Evolutionary conservation across 1,140 invertebrate species (phyloP), one percentile per base, ranked within the genome.

Genomic region (Drosophila eugracilis): DNA sequence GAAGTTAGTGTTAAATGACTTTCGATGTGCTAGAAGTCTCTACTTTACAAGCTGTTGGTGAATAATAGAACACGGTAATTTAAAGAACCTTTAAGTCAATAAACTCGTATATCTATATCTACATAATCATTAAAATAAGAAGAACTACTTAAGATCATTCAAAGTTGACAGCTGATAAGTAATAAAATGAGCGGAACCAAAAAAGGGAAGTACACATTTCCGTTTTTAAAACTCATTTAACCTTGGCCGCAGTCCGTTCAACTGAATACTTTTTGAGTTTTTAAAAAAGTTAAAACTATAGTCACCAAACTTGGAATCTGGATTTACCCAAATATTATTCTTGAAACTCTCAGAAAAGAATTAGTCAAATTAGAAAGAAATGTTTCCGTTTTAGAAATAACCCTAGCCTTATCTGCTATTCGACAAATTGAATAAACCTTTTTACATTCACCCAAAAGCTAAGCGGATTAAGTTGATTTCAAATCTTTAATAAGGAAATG

Each of bases 401-500:
- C n/a, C 10, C 6, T 1, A 32, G 30, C 10, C 30, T 32, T 32
- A 4, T 32, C 30, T n/a, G n/a, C n/a, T n/a, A n/a, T n/a, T n/a
- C n/a, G n/a, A n/a, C n/a, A n/a, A n/a, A n/a, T n/a, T 67, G 15
- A 50, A 65, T 50, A 65, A 63, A 50, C 55, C 32, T 21, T 50
- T 15, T 2, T 24, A 12, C 12, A 10, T 41, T 41, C 19, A 17
- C 9, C 10, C 21, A 2, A 28, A 37, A 26, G 22, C 42, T 32
- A 50, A 66, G 62, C 62, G 36, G 44, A 42, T 67, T 50, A 34
- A 10, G 4, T 26, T 21, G 12, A 7, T 42, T 44, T 44, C 2
- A 36, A 1, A 36, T 19, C 4, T 37, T 59, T 22, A 63, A 36
- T 45, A 45, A 63, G 62, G 62, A 66, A 66, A 49, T 65, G 36